A percentile compares a stretch with the other conserved stretches of the same genome.
phyloP scores from a whole-genome alignment of 2,888 invertebrate species.

The Xylota segnis region DNA sequence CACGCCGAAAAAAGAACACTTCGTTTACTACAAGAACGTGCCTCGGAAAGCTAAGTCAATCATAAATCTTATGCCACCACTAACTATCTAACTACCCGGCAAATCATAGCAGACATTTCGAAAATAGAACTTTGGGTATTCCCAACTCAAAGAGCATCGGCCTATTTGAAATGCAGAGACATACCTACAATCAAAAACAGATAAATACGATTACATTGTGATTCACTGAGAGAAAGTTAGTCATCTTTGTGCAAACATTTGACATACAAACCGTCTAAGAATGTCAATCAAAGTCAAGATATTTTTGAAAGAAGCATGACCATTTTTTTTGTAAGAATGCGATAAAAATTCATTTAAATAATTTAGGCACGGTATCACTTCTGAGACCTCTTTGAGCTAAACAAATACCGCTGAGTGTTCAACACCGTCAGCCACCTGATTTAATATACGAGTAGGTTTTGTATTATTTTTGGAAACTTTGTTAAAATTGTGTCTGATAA shows the following conservation, averaged over 20 bases:
- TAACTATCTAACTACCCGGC: no score
- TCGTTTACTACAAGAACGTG: no score
- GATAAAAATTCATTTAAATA: conserved; percentile 3
- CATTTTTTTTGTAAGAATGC: background rate
- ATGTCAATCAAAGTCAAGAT: conserved; percentile 33
- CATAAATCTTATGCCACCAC: no score
- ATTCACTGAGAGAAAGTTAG: conserved; percentile 12
- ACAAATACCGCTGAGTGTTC: background rate
- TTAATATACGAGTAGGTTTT: background rate
- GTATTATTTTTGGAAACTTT: background rate
- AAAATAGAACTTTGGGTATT: conserved; percentile 12
- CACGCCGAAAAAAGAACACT: no score
- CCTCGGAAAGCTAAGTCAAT: no score
- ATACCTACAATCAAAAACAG: background rate
- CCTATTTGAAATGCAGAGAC: conserved; percentile 9
- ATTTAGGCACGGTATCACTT: background rate
- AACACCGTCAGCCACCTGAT: background rate
- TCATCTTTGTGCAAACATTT: conserved; percentile 22
- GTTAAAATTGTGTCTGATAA: background rate
- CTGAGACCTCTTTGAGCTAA: background rate
- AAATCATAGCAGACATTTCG: background rate
- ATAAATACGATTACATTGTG: background rate
- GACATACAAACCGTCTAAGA: conserved; percentile 9
- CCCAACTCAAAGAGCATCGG: conserved; percentile 15
- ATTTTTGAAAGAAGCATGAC: conserved; percentile 13